Percentiles rank a stretch among this genome's conserved stretches.
Conservation (phyloP, 2,113 vertebrate species). For the Phrynocephalus versicolor region DNA sequence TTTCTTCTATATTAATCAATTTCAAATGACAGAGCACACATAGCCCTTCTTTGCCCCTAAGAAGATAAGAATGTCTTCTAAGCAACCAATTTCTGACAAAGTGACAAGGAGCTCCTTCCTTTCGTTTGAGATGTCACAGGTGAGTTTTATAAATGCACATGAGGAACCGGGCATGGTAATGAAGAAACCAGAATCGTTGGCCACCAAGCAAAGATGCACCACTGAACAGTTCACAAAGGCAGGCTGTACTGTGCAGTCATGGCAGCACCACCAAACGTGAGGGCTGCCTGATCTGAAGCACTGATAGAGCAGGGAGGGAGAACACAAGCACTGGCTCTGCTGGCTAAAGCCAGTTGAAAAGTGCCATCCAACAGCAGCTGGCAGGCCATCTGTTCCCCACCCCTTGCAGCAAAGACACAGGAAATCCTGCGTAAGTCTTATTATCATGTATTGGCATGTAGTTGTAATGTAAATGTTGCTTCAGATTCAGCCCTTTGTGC, state of each 20-base stretch:
- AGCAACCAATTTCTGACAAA: too few relatives aligned
- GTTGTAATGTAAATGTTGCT: not conserved
- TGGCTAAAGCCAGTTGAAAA: not conserved
- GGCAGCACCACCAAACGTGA: not conserved
- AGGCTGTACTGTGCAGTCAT: not conserved
- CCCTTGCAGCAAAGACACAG: not conserved
- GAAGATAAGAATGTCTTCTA: not conserved
- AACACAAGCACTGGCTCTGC: not conserved
- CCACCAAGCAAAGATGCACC: not conserved
- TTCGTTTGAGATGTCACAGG: not conserved
- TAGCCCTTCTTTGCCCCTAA: too few relatives aligned
- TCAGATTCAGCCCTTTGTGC: not conserved
- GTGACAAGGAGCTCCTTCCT: not conserved
- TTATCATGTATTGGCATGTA: too few relatives aligned
- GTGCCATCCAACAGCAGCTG: not conserved
- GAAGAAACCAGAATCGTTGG: not conserved
- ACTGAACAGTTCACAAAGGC: not conserved
- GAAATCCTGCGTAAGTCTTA: not conserved
- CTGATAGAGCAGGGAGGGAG: not conserved
- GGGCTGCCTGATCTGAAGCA: not conserved
- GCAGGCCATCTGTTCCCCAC: not conserved
- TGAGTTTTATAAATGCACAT: not conserved
- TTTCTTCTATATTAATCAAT: not conserved
- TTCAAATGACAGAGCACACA: not conserved
- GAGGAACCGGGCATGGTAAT: not conserved